Base-by-base conservation (phyloP, 2,797 vertebrate species). In the Pachyuromys duprasi region DNA sequence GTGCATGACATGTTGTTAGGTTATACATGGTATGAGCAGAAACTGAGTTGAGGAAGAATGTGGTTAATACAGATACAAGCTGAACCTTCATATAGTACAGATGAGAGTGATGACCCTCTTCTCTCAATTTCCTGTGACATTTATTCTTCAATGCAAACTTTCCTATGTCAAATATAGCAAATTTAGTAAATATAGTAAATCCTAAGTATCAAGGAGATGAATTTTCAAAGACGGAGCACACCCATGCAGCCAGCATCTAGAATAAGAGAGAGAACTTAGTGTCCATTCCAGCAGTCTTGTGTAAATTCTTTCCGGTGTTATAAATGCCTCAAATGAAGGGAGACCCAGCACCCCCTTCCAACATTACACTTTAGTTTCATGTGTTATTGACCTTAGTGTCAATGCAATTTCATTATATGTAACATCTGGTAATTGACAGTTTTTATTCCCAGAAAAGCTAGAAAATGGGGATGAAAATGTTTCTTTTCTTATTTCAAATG, bases 251-350 rank as follows among this genome's bases (percentile, higher is more conserved):
- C 14, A 67, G 24, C 2, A 72, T 12, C 5, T 4, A 62, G 31
- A 88, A 1, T 2, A 57, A 60, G n/a, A 67, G 60, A 39, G 0
- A 62, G 9, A n/a, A 45, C 31, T 55, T 49, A 4, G n/a, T 28
- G 6, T 55, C 20, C 88, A 93, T 2, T 1, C 7, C 18, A 28
- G 12, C 0, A 33, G 39, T 57, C 42, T 45, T 24, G 4, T 33
- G 36, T 6, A 20, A 24, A n/a, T 1, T 20, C 11, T 9, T 20
- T 2, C 4, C 4, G 2, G 15, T 31, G 11, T 26, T 12, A 22
- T 53, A 28, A 22, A 62, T 53, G 1, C 42, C 14, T 49, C 6
- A 17, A 26, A 11, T 39, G 36, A 36, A 75, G 86, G 5, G 8
- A 36, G 39, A n/a, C 20, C 3, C n/a, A 12, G 22, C 15, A 39